Conservation (phyloP, 2,888 invertebrate species). For the Exephanes ischioxanthus region DNA sequence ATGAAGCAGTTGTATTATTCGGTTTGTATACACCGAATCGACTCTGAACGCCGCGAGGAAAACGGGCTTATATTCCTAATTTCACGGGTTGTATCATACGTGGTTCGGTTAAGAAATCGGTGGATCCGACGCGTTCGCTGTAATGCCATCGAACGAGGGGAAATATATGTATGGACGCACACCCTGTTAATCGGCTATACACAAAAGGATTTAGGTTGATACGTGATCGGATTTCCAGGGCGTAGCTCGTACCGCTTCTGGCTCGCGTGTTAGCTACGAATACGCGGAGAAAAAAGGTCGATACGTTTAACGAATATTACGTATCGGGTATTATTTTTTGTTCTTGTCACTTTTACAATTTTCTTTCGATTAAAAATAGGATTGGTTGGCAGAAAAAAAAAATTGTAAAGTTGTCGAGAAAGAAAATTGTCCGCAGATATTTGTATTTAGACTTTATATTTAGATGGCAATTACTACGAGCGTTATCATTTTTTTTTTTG, state of each 20-base stretch:
- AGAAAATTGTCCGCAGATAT: background rate
- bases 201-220: constrained; percentile 31
- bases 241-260: background rate
- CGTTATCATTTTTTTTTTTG: no score
- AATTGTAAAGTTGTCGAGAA: background rate
- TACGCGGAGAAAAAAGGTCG: background rate
- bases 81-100: background rate
- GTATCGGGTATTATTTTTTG: no score
- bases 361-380: background rate
- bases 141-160: constrained; percentile 22
- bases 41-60: background rate
- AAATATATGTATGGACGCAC: background rate
- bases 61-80: constrained; percentile 36
- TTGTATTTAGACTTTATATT: no score
- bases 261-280: background rate
- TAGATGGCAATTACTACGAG: no score
- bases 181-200: constrained; percentile 24
- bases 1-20: constrained; percentile 19
- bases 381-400: background rate
- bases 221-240: constrained; percentile 31
- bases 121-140: background rate
- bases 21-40: background rate
- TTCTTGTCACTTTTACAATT: background rate
- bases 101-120: constrained; percentile 15
- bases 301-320: no score